phyloP scores from a whole-genome alignment of 1,140 invertebrate genomes.

The Triops cancriformis region DNA sequence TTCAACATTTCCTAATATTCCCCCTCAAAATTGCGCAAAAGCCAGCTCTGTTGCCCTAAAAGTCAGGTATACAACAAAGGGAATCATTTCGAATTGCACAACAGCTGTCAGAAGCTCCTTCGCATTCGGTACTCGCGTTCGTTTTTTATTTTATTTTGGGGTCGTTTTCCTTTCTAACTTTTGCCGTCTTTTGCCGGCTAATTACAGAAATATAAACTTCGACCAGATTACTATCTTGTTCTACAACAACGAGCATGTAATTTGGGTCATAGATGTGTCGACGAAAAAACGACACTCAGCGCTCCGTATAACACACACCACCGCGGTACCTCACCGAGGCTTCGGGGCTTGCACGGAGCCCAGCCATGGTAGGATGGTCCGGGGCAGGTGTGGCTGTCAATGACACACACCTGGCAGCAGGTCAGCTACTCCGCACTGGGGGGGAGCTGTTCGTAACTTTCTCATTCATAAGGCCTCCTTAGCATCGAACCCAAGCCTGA shows the following conservation, averaged over 20 bases:
- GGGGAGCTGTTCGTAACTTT: background rate
- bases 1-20: too few relatives aligned
- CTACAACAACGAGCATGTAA: background rate
- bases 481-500: background rate
- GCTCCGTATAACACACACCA: background rate
- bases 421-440: background rate
- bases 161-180: background rate
- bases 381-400: background rate
- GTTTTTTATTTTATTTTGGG: background rate
- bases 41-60: too few relatives aligned
- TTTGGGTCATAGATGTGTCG: background rate
- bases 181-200: background rate
- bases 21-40: too few relatives aligned
- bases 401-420: background rate
- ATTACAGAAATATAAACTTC: background rate
- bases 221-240: background rate
- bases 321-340: background rate
- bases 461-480: conserved; percentile 1
- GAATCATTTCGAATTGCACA: too few relatives aligned
- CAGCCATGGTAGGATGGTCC: background rate
- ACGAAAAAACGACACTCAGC: background rate
- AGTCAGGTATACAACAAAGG: too few relatives aligned
- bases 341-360: background rate
- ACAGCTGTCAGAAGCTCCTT: too few relatives aligned
- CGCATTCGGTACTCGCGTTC: background rate